Percentiles rank a stretch among this genome's conserved stretches.
phyloP scores from a whole-genome alignment of 2,888 invertebrate species.

The Caenorhabditis sp. region DNA sequence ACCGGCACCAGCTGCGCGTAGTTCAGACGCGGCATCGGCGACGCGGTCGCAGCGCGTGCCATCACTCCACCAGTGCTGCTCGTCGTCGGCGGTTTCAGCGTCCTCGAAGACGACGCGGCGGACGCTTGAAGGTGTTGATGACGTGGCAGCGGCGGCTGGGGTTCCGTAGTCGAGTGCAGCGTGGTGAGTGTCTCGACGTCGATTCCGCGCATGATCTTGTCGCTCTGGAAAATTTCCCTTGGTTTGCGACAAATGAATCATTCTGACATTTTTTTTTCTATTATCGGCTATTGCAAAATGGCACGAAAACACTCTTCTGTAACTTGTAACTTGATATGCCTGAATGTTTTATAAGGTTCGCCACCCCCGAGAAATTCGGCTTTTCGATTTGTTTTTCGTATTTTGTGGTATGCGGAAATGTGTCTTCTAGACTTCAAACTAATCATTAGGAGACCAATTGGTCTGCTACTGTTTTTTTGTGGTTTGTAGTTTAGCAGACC shows the following conservation, averaged over 20 bases:
- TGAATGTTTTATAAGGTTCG: background rate
- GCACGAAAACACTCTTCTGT: too few species aligned
- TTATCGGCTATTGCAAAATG: too few species aligned
- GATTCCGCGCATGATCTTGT: conserved; percentile 63
- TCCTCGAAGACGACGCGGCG: conserved; percentile 1
- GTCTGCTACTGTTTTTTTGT: too few species aligned
- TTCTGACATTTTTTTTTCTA: background rate
- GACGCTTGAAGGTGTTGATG: conserved; percentile 28
- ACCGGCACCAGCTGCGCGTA: conserved; percentile 60
- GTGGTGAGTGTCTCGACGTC: conserved; percentile 50
- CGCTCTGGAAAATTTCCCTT: conserved; percentile 26
- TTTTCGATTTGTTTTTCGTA: too few species aligned
- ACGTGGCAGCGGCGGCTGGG: conserved; percentile 43
- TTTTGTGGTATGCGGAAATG: too few species aligned
- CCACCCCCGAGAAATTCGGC: background rate
- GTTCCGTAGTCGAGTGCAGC: conserved; percentile 25
- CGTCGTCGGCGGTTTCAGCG: conserved; percentile 3
- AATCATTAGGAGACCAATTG: too few species aligned
- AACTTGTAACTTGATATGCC: background rate
- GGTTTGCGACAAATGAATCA: background rate
- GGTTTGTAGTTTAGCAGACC: conserved; percentile 2
- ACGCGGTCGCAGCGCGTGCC: conserved; percentile 43
- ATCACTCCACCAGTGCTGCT: background rate
- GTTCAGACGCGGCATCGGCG: conserved; percentile 54
- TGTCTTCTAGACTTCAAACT: too few species aligned